Conservation (phyloP, 2,888 invertebrate species). For the Timandra comae region DNA sequence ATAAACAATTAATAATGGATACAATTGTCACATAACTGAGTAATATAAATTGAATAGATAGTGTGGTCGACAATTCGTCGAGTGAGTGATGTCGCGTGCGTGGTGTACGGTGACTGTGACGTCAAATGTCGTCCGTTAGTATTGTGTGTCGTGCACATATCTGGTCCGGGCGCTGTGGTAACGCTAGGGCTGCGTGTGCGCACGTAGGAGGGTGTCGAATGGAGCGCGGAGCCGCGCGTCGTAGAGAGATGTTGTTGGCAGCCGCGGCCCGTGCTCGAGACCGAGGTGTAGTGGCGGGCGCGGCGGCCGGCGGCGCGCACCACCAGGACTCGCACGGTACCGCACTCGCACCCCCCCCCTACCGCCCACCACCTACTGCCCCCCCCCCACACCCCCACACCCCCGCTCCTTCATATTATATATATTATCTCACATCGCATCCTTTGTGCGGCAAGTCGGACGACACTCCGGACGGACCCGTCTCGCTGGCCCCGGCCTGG, state of each 20-base stretch:
- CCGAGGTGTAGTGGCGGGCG: conserved; percentile 76
- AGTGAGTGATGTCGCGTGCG: neutral
- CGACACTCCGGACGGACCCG: conserved; percentile 12
- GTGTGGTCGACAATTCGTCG: too few relatives aligned
- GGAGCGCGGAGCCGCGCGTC: conserved; percentile 66
- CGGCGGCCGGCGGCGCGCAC: conserved; percentile 68
- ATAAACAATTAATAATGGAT: too few relatives aligned
- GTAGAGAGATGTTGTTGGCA: conserved; percentile 75
- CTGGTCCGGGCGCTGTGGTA: conserved; percentile 41
- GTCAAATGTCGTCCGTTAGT: conserved; percentile 13
- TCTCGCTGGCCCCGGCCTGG: neutral
- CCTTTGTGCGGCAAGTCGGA: conserved; percentile 19
- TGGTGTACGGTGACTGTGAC: conserved; percentile 15
- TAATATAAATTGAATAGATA: too few relatives aligned
- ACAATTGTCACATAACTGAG: too few relatives aligned
- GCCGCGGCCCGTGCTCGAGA: conserved; percentile 72
- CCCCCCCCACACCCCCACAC: conserved; percentile 1
- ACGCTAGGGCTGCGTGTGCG: conserved; percentile 52
- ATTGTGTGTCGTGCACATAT: conserved; percentile 26
- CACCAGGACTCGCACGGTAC: conserved; percentile 73
- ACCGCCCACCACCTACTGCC: too few relatives aligned
- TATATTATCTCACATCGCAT: conserved; percentile 6
- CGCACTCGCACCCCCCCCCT: conserved; percentile 41
- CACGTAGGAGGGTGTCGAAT: conserved; percentile 71
- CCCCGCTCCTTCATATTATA: conserved; percentile 14